phyloP scores from a whole-genome alignment of 2,113 vertebrate genomes.

The Otus sunia region DNA sequence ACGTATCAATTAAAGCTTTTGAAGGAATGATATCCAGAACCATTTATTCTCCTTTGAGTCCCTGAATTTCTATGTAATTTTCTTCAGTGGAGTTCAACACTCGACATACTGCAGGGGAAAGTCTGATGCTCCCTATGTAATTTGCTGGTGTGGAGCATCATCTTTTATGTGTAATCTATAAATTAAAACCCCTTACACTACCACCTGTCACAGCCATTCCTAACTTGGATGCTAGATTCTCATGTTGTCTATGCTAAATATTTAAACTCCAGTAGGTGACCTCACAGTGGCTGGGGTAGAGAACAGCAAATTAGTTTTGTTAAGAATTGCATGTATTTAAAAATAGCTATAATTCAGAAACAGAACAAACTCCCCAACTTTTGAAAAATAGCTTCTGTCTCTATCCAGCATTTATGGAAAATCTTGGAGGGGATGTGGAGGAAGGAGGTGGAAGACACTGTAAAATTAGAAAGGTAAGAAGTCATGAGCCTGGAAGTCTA shows the following conservation, averaged over 20 bases:
- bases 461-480: neutral
- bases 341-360: neutral
- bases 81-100: neutral
- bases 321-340: neutral
- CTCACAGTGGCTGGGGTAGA: neutral
- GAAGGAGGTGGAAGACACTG: neutral
- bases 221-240: neutral
- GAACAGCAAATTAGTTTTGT: neutral
- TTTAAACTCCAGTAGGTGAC: neutral
- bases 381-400: neutral
- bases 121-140: neutral
- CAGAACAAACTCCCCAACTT: neutral
- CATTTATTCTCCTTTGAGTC: neutral
- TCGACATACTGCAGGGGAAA: neutral
- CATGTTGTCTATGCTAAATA: neutral
- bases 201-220: neutral
- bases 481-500: neutral
- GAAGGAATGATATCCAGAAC: neutral
- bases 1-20: neutral
- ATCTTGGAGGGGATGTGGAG: neutral
- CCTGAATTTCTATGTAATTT: neutral
- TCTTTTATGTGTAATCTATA: neutral
- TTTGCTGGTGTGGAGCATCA: neutral
- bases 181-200: neutral
- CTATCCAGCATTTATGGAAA: neutral